These are phyloP conservation scores for Agonopterix subpropinquella DNA, from an alignment of 2,888 invertebrate genomes.

Conservation along the genomic window DNA sequence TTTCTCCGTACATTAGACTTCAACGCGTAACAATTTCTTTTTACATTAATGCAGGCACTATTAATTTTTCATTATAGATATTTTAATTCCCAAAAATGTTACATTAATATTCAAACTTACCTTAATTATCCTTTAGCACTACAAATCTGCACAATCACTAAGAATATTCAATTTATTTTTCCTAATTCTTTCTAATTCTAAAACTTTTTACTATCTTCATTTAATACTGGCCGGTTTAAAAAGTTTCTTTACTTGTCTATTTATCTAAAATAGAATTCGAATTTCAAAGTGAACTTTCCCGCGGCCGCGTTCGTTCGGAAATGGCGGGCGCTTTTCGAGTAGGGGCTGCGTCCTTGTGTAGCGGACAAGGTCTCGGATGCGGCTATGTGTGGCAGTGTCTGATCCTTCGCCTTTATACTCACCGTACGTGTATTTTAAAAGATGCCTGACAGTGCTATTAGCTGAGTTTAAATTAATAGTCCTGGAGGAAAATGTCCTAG, in stretches of 20 bases:
- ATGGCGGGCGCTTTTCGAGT: slow-evolving; percentile 55
- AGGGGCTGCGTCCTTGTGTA: slow-evolving; percentile 70
- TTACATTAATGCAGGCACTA: neutral
- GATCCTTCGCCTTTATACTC: slow-evolving; percentile 65
- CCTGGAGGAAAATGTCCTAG: slow-evolving; percentile 1
- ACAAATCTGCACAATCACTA: slow-evolving; percentile 1
- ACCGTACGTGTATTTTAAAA: slow-evolving; percentile 37
- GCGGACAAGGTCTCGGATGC: slow-evolving; percentile 63
- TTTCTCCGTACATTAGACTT: slow-evolving; percentile 4
- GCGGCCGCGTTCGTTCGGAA: slow-evolving; percentile 52
- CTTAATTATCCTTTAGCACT: slow-evolving; percentile 5
- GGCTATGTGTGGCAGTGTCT: slow-evolving; percentile 51
- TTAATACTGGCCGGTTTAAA: neutral
- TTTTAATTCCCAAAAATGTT: no score
- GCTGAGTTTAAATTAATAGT: slow-evolving; percentile 10
- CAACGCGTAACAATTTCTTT: slow-evolving; percentile 5
- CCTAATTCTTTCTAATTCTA: neutral
- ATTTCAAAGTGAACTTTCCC: slow-evolving; percentile 45
- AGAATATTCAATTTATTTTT: neutral
- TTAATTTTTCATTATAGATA: no score
- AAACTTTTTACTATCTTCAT: neutral
- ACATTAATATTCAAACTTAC: slow-evolving; percentile 4
- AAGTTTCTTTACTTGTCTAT: neutral
- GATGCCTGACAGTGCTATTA: slow-evolving; percentile 25
- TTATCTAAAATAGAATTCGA: slow-evolving; percentile 15